Evolutionary conservation across 2,888 invertebrate genomes (phyloP).

Genomic region (Lithophane leautieri): DNA sequence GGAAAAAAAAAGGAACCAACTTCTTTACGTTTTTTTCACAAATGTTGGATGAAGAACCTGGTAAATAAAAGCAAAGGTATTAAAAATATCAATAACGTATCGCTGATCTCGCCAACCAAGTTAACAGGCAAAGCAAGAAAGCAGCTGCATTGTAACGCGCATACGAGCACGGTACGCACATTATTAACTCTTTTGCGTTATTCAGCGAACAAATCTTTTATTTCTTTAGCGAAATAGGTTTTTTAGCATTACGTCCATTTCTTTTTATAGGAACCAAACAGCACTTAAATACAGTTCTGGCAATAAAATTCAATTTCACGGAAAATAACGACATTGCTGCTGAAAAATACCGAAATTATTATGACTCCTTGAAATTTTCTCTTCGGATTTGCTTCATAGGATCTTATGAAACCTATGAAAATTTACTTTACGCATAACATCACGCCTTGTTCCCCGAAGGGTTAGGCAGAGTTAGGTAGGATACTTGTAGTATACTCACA

Average conservation of each 20-base stretch:
- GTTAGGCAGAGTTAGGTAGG: neutral
- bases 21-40: too few relatives aligned
- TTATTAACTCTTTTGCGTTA: conserved; percentile 42
- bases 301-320: conserved; percentile 6
- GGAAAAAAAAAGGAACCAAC: neutral
- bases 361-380: neutral
- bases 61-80: neutral
- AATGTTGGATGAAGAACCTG: too few relatives aligned
- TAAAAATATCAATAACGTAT: neutral
- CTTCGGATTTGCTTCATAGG: neutral
- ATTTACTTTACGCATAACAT: neutral
- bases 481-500: neutral
- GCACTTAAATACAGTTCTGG: neutral
- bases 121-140: conserved; percentile 49
- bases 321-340: conserved; percentile 14
- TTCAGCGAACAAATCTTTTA: conserved; percentile 45
- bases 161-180: conserved; percentile 52
- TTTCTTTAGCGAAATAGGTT: conserved; percentile 38
- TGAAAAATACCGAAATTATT: neutral
- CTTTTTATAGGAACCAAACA: conserved; percentile 42
- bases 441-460: neutral
- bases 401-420: neutral
- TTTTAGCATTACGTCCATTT: conserved; percentile 46
- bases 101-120: neutral
- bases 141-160: conserved; percentile 52